phyloP scores from a whole-genome alignment of 2,113 vertebrate species.

The Saiga tatarica region DNA sequence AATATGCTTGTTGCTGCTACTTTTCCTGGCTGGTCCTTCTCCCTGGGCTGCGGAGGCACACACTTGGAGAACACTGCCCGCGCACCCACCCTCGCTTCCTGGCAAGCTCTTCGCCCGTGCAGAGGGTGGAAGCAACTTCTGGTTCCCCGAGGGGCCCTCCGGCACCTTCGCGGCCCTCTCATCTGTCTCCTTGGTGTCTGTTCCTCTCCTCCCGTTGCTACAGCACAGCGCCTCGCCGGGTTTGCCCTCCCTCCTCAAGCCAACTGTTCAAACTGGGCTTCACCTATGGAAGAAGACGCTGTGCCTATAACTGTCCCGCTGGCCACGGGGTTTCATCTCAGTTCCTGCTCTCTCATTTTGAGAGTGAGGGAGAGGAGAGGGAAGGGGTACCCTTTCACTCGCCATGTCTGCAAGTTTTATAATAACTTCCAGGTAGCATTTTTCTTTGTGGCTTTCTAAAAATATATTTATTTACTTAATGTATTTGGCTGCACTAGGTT shows the following conservation, averaged over 20 bases:
- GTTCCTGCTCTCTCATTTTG: neutral
- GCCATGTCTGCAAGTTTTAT: neutral
- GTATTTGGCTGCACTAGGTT: neutral
- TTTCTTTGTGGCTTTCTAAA: neutral
- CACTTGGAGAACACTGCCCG: too few species aligned
- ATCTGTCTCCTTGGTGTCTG: neutral
- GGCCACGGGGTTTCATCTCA: accelerated
- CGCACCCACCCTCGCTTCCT: neutral
- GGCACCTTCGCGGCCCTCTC: neutral
- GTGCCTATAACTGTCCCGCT: neutral
- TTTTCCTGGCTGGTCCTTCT: neutral
- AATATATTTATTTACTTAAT: neutral
- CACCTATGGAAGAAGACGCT: neutral
- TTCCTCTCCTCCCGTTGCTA: neutral
- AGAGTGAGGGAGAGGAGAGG: neutral
- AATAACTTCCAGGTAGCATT: neutral
- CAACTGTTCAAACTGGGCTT: neutral
- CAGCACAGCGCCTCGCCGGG: neutral
- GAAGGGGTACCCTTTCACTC: neutral
- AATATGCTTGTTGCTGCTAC: accelerated
- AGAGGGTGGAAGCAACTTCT: neutral
- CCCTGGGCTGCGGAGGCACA: neutral
- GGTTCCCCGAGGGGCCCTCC: neutral
- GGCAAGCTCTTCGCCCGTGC: too few species aligned
- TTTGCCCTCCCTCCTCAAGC: accelerated